phyloP scores from a whole-genome alignment of 2,888 invertebrate genomes.

The Limnephilus rhombicus region DNA sequence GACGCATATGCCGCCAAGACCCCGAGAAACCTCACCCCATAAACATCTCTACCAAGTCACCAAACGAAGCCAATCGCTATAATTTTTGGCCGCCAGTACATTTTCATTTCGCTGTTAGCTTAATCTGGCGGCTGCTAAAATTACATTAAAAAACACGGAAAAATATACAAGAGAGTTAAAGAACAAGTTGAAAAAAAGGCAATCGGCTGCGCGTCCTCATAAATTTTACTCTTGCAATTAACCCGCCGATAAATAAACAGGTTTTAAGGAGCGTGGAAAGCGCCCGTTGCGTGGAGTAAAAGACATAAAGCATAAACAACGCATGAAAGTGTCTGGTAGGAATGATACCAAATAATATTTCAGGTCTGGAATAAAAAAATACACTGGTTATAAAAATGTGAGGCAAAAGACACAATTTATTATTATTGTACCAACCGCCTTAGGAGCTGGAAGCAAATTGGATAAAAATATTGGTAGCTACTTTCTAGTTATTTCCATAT shows the following conservation, averaged over 20 bases:
- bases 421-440: background rate
- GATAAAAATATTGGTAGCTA: background rate
- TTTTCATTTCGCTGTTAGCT: background rate
- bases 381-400: background rate
- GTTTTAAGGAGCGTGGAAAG: background rate
- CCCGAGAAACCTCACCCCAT: too few relatives aligned
- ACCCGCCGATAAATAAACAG: slow-evolving; percentile 34
- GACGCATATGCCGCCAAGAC: too few relatives aligned
- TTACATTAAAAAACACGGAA: too few relatives aligned
- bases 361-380: background rate
- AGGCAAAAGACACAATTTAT: background rate
- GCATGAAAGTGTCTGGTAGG: background rate
- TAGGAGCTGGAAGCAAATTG: background rate
- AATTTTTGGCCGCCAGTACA: background rate
- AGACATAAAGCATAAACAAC: background rate
- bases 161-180: background rate
- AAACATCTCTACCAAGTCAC: too few relatives aligned
- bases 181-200: slow-evolving; percentile 40
- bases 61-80: background rate
- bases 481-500: background rate
- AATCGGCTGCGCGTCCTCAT: slow-evolving; percentile 32
- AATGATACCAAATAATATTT: slow-evolving; percentile 9
- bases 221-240: slow-evolving; percentile 43
- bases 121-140: background rate
- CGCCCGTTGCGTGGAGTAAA: background rate